Evolutionary conservation across 2,113 vertebrate species (phyloP).

Genomic region (Dermatemys mawii): DNA sequence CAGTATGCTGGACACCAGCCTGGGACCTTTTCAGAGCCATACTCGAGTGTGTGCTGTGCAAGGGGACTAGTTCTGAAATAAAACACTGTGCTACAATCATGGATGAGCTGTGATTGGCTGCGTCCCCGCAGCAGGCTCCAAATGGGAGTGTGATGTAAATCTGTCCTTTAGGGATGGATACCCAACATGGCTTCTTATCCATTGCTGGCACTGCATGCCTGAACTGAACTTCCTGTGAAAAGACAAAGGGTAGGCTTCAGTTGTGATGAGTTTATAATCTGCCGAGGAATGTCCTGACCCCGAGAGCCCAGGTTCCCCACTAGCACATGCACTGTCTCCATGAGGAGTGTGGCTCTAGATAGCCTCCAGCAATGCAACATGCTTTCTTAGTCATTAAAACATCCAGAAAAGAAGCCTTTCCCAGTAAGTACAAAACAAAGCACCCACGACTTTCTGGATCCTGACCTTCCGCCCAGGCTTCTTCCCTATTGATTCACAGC

Average conservation of each 20-base stretch:
- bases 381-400: neutral
- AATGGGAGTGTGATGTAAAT: neutral
- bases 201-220: neutral
- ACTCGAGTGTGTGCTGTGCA: neutral
- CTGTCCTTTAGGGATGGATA: too few relatives aligned
- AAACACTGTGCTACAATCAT: neutral
- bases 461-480: rapidly evolving
- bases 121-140: too few relatives aligned
- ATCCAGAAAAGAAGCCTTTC: neutral
- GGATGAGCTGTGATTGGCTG: too few relatives aligned
- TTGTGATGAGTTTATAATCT: neutral
- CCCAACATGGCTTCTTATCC: too few relatives aligned
- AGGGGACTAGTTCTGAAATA: neutral
- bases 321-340: neutral
- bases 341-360: neutral
- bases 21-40: neutral
- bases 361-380: neutral
- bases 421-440: neutral
- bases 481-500: rapidly evolving
- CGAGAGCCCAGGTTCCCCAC: neutral
- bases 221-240: neutral
- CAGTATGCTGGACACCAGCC: too few relatives aligned
- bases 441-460: neutral
- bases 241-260: neutral
- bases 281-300: neutral